phyloP scores from a whole-genome alignment of 2,797 vertebrate genomes.

The Novumbra hubbsi region DNA sequence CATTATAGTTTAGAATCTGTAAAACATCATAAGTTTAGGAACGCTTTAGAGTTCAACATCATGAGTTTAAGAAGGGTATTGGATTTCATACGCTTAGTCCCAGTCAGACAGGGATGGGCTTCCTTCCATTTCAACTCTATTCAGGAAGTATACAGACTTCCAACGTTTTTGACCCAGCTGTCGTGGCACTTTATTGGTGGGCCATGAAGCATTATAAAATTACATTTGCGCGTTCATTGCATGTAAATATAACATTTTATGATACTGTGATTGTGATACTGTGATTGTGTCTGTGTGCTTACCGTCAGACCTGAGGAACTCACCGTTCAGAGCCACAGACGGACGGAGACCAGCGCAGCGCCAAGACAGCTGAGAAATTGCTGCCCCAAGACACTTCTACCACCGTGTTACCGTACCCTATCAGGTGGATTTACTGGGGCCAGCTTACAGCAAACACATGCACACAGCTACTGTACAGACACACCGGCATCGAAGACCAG shows the following conservation, averaged over 20 bases:
- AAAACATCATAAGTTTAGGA: neutral
- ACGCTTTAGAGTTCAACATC: no score
- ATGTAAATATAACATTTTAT: neutral
- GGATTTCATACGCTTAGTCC: no score
- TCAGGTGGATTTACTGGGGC: conserved; percentile 19
- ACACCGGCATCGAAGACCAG: neutral
- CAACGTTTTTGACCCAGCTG: no score
- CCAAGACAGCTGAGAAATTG: conserved; percentile 69
- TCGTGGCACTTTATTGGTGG: neutral
- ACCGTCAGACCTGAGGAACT: conserved; percentile 83
- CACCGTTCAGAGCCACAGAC: conserved; percentile 86
- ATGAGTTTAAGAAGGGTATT: neutral
- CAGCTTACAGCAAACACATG: conserved; percentile 23
- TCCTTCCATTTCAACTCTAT: no score
- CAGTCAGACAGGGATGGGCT: no score
- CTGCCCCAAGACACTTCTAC: neutral
- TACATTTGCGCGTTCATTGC: neutral
- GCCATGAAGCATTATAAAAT: neutral
- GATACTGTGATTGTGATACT: neutral
- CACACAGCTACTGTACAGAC: conserved; percentile 45
- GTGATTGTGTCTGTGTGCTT: conserved; percentile 8
- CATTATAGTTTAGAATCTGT: neutral
- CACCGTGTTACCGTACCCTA: neutral
- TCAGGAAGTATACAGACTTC: no score
- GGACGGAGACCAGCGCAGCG: conserved; percentile 75